Evolutionary conservation across 2,888 invertebrate species (phyloP).

Genomic region (Pammene aurita): DNA sequence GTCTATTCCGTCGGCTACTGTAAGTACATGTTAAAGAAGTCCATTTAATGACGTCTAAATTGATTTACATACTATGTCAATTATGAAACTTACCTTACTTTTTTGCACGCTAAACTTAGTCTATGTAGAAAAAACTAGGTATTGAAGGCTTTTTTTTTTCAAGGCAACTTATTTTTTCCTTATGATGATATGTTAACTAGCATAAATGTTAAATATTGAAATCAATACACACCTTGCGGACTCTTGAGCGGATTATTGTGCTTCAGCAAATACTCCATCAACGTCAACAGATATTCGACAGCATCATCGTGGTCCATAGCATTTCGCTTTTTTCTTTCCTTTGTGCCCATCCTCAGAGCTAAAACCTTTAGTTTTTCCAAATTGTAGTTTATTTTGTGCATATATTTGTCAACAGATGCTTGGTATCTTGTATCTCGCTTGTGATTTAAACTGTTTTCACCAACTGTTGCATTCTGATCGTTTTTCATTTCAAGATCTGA

Average conservation of each 20-base stretch:
- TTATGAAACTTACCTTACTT: too few species aligned
- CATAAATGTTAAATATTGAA: neutral
- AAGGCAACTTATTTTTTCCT: too few species aligned
- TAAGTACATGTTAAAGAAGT: constrained; percentile 46
- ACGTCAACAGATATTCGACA: constrained; percentile 65
- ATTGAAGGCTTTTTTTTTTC: too few species aligned
- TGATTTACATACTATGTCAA: neutral
- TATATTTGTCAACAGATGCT: constrained; percentile 54
- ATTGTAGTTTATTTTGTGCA: constrained; percentile 64
- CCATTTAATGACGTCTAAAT: neutral
- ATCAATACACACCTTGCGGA: constrained; percentile 58
- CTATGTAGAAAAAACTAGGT: too few species aligned
- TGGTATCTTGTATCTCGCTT: constrained; percentile 5
- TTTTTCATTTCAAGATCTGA: constrained; percentile 48
- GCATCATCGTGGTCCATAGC: constrained; percentile 55
- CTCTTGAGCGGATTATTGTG: constrained; percentile 56
- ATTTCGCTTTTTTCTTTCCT: constrained; percentile 56
- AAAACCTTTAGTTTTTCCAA: constrained; percentile 64
- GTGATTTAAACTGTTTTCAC: neutral
- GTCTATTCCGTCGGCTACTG: constrained; percentile 72
- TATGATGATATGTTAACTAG: too few species aligned
- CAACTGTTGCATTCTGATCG: neutral
- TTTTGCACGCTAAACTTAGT: too few species aligned
- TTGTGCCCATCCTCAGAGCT: constrained; percentile 55
- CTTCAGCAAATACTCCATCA: constrained; percentile 71